phyloP scores from a whole-genome alignment of 2,888 invertebrate species.

The Trissolcus brochymenae region DNA sequence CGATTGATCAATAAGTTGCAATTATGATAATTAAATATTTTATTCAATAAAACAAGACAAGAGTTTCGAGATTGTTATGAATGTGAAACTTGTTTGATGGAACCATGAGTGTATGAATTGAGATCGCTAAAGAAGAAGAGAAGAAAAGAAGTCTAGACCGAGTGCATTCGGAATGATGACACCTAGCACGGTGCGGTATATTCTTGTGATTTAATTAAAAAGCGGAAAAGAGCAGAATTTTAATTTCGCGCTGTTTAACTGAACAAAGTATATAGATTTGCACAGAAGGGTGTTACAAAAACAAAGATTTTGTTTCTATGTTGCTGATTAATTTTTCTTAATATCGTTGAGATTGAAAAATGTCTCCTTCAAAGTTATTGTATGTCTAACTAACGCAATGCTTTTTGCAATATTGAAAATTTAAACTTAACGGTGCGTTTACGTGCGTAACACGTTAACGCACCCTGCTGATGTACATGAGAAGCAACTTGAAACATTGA shows the following conservation, averaged over 20 bases:
- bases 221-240: conserved; percentile 36
- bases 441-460: conserved; percentile 50
- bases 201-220: conserved; percentile 48
- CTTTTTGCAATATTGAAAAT: conserved; percentile 44
- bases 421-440: too few species aligned
- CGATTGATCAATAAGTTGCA: background rate
- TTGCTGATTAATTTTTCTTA: background rate
- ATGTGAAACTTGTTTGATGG: conserved; percentile 8
- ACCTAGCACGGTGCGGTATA: conserved; percentile 8
- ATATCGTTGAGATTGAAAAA: too few species aligned
- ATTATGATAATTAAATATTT: conserved; percentile 19
- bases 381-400: conserved; percentile 42
- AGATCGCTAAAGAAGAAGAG: conserved; percentile 7
- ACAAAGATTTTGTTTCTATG: background rate
- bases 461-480: conserved; percentile 50
- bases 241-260: conserved; percentile 42
- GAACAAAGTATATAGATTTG: conserved; percentile 5
- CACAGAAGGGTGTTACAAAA: background rate
- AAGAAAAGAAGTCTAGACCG: conserved; percentile 26
- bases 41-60: conserved; percentile 24
- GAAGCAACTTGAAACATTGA: conserved; percentile 65
- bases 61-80: conserved; percentile 1
- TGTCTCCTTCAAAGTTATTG: too few species aligned
- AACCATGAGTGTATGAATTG: conserved; percentile 3
- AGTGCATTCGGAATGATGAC: conserved; percentile 23